phyloP scores from a whole-genome alignment of 1,140 invertebrate species.

The Solenopsis fugax region DNA sequence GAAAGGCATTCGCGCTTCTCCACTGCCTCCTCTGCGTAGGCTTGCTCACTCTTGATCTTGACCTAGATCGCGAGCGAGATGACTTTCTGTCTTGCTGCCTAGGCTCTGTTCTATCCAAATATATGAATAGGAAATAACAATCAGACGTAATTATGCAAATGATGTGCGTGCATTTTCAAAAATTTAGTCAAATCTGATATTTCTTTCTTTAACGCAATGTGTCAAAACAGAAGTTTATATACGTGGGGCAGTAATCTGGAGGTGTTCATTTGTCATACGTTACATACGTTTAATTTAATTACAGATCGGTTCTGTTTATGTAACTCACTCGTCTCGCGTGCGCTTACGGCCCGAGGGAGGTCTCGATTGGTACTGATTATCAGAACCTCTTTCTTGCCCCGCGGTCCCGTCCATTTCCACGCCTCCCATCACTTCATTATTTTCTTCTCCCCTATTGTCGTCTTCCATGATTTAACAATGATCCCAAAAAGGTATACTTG shows the following conservation, averaged over 20 bases:
- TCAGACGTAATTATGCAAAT: not conserved
- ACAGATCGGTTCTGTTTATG: not conserved
- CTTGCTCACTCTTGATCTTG: slow-evolving; percentile 41
- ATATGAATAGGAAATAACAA: slow-evolving; percentile 5
- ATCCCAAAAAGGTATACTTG: slow-evolving; percentile 5
- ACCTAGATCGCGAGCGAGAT: slow-evolving; percentile 67
- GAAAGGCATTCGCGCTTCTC: slow-evolving; percentile 78
- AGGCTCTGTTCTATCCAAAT: not conserved
- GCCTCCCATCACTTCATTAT: slow-evolving; percentile 18
- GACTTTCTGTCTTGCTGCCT: slow-evolving; percentile 10
- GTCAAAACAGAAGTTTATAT: not conserved
- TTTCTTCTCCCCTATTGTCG: slow-evolving; percentile 21
- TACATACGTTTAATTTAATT: not conserved
- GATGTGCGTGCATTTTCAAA: not conserved
- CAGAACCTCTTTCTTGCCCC: slow-evolving; percentile 8
- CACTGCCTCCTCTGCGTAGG: slow-evolving; percentile 50
- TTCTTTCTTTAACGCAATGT: not conserved
- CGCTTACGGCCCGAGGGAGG: slow-evolving; percentile 18
- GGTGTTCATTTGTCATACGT: not conserved
- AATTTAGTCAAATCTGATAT: not conserved
- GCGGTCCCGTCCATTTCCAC: not conserved
- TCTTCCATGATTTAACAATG: slow-evolving; percentile 63
- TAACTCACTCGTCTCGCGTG: slow-evolving; percentile 44
- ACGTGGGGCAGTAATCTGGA: not conserved
- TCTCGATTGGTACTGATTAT: slow-evolving; percentile 8